Base-by-base conservation (phyloP, 2,113 vertebrate species). In the Gambusia holbrooki region DNA sequence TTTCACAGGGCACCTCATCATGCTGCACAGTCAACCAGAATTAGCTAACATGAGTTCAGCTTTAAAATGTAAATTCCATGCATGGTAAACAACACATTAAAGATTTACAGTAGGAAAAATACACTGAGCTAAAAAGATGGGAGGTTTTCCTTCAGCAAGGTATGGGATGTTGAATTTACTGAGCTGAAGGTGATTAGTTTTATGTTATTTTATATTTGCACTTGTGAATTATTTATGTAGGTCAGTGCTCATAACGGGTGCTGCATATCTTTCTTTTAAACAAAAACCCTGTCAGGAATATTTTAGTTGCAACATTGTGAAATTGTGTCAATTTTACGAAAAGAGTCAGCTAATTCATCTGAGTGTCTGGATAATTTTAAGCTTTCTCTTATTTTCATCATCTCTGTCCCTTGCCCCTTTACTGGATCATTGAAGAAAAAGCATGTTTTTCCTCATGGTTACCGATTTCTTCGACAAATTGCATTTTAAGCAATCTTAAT, bases 51-150 rank as follows among this genome's bases (percentile, higher is more conserved):
- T 76, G 58, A 73, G 74, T 37, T 69, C 29, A 27, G 17, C 66
- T 42, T 75, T 54, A 77, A 79, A 83, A 83, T 83, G 62, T 62
- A 83, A 86, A 88, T 74, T 58, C 61, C 9, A 15, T 64, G 60
- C 72, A 73, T n/a, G 61, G 48, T 63, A 71, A 63, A 69, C 71
- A 66, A 74, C 66, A 72, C 65, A 35, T 60, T 7, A 72, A 76
- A 78, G 13, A 64, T 73, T 30, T 70, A 48, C 63, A 65, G 19
- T n/a, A 58, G 22, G 19, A 58, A 58, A 25, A 25, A 10, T 25
- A 25, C 45, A 48, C 5, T 15, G 45, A 5, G 45, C 17, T 48
- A 48, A 48, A 17, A 10, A 10, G 51, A 25, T 58, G 19, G 11
- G 5, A 12, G 9, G 29, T 27, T 33, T 77, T 68, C 14, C 8